Percentiles rank a stretch among this genome's conserved stretches.
Conservation (phyloP, 2,888 invertebrate genomes). For the Formica aserva region DNA sequence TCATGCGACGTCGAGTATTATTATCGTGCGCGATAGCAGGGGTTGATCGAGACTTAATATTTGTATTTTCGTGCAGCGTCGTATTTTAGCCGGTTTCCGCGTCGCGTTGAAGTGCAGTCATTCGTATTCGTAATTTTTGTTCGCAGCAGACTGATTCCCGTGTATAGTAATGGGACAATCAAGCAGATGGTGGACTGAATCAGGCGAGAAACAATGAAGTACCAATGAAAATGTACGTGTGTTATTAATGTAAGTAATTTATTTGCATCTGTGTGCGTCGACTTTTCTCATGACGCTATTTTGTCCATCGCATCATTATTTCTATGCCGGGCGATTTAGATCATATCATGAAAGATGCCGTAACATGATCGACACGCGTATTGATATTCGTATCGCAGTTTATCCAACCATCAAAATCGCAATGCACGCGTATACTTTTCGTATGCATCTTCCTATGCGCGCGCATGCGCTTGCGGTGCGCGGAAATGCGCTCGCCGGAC, state of each 20-base stretch:
- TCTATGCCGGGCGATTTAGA: not conserved
- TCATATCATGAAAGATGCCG: not conserved
- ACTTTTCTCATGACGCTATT: not conserved
- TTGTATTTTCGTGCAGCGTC: too few species aligned
- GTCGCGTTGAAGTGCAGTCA: not conserved
- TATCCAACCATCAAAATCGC: not conserved
- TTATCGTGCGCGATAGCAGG: not conserved
- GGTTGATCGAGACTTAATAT: not conserved
- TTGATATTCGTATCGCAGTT: not conserved
- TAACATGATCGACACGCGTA: not conserved
- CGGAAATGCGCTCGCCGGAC: not conserved
- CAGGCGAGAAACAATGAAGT: not conserved
- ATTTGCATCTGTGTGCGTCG: not conserved
- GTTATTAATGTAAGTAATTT: conserved; percentile 22
- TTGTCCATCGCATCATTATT: not conserved
- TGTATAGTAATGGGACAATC: not conserved
- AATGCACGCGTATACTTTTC: too few species aligned
- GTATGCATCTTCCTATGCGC: not conserved
- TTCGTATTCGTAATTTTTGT: not conserved
- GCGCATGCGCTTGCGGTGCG: not conserved
- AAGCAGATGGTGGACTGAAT: not conserved
- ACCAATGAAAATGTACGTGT: not conserved
- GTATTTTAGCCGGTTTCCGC: not conserved
- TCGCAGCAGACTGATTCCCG: not conserved
- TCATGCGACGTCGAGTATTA: not conserved